A percentile compares a stretch with the other conserved stretches of the same genome.
Conservation (phyloP, 35 echinoderm and acorn worm species). For the Holothuria glaberrima region DNA sequence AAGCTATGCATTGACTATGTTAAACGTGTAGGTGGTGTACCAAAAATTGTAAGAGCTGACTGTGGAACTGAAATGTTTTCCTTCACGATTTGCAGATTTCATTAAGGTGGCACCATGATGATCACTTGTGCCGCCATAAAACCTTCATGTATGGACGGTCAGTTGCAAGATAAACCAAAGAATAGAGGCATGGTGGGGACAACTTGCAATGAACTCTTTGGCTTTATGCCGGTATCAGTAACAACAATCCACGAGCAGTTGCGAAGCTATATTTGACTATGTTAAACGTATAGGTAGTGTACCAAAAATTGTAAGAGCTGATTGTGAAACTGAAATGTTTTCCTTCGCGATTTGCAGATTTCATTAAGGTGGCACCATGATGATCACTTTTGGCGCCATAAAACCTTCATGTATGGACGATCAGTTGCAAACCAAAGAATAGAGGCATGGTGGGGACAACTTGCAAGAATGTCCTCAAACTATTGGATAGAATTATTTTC, state of each 20-base stretch:
- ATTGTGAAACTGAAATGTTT: too few relatives aligned
- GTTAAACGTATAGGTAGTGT: constrained; percentile 40
- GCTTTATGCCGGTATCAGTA: constrained; percentile 56
- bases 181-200: too few relatives aligned
- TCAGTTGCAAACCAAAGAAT: constrained; percentile 68
- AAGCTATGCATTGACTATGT: constrained; percentile 56
- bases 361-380: constrained; percentile 53
- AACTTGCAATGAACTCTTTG: constrained; percentile 61
- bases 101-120: constrained; percentile 51
- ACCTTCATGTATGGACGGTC: constrained; percentile 72
- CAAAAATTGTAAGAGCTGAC: constrained; percentile 62
- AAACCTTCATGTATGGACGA: constrained; percentile 68
- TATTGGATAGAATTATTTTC: constrained; percentile 79
- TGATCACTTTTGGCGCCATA: constrained; percentile 46
- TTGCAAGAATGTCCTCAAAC: constrained; percentile 37
- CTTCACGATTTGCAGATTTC: too few relatives aligned
- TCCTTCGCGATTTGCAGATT: too few relatives aligned
- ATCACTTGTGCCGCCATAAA: constrained; percentile 39
- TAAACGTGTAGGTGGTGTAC: constrained; percentile 43
- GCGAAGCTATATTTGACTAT: constrained; percentile 49
- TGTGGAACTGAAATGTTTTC: too few relatives aligned
- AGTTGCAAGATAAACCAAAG: constrained; percentile 70
- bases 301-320: constrained; percentile 62
- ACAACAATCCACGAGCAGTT: constrained; percentile 67
- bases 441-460: constrained; percentile 70